Conservation (phyloP, 2,888 invertebrate species). For the Orthonevra nobilis region DNA sequence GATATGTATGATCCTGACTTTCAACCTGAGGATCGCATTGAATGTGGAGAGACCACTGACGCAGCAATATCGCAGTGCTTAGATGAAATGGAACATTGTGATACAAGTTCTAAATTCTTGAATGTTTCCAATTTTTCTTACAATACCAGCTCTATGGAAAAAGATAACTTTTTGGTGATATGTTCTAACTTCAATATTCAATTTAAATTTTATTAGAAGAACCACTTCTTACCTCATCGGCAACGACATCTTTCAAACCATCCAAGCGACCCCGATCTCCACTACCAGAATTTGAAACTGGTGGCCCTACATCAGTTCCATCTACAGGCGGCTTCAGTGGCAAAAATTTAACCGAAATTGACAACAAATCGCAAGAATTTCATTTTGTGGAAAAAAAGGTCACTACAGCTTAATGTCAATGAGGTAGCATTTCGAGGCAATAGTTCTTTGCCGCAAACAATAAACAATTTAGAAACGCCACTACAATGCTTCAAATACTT, state of each 20-base stretch:
- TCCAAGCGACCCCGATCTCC: too few relatives aligned
- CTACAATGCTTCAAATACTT: background rate
- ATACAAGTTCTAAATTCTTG: too few relatives aligned
- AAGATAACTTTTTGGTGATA: background rate
- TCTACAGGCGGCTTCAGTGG: background rate
- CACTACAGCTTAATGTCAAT: background rate
- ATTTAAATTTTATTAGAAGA: background rate
- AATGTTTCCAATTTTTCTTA: background rate
- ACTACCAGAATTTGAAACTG: too few relatives aligned
- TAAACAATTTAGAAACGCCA: background rate
- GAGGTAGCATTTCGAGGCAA: background rate
- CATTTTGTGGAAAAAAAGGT: background rate
- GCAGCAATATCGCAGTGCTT: too few relatives aligned
- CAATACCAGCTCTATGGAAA: background rate
- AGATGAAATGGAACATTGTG: too few relatives aligned
- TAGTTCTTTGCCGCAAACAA: too few relatives aligned
- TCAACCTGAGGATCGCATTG: too few relatives aligned
- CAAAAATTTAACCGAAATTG: background rate
- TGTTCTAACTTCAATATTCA: background rate
- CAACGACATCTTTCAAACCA: too few relatives aligned
- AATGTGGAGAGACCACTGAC: background rate
- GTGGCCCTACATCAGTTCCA: background rate
- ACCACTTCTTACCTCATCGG: too few relatives aligned
- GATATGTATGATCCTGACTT: background rate
- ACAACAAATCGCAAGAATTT: background rate